Base-by-base conservation (phyloP, 2,797 vertebrate genomes). In the Ispidina picta region DNA sequence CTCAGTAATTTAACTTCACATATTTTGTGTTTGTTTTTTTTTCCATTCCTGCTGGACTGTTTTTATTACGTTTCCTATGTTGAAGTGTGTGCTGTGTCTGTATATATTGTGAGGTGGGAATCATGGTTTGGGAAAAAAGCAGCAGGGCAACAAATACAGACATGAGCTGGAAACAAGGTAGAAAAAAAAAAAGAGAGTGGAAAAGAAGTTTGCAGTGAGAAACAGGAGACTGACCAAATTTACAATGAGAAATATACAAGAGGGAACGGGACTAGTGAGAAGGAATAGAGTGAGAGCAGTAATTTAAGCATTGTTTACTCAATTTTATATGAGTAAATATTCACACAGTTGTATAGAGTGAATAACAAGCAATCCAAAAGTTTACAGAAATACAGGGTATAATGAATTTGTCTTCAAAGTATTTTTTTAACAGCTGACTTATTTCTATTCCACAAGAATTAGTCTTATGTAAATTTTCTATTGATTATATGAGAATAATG, bases 21-120 rank as follows among this genome's bases (percentile, higher is more conserved):
- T 37, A 14, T 37, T 37, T 37, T 37, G 4, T 31, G 29, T 37
- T 37, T 6, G 5, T 37, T 43, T 65, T 88, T 83, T 25, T 59
- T 70, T 72, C 26, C 59, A 66, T 11, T 48, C 29, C n/a, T 35
- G 15, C 15, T 25, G 29, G 18, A 66, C 37, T 35, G 8, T 16
- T 46, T 77, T 77, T 58, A 20, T 60, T 84, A 39, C 10, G 12
- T 51, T 60, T 62, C 8, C 2, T 51, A 33, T 56, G 9, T 59
- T 1, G 0, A 49, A 37, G 25, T 5, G 5, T 12, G 12, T 14
- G 25, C 31, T 74, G 19, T 3, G 2, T 19, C 15, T 63, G 3
- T 72, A 25, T 28, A 16, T 44, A 10, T 20, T 33, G 25, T 52
- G 10, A 68, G 72, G 48, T 59, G 29, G 8, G 33, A 63, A 51